A percentile compares a stretch with the other conserved stretches of the same genome.
Conservation (phyloP, 2,113 vertebrate genomes). For the Elephas maximus region DNA sequence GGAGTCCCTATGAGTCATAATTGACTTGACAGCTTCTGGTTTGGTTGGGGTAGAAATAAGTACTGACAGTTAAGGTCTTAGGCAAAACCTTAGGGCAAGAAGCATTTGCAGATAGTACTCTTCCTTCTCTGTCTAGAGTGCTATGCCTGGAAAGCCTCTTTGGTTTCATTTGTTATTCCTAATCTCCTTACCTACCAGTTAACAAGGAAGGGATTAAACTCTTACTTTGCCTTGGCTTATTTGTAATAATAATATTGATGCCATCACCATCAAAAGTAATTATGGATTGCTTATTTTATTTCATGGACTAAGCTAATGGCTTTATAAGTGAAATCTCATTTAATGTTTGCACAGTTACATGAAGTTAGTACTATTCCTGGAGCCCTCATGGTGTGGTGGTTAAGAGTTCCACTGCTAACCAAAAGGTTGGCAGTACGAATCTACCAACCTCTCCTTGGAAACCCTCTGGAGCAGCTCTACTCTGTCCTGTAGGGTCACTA, state of each 20-base stretch:
- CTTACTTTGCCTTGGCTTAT: not conserved
- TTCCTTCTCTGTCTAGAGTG: not conserved
- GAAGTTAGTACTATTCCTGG: not conserved
- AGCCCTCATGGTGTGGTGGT: no score
- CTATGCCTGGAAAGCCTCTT: not conserved
- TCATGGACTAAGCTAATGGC: not conserved
- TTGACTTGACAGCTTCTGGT: not conserved
- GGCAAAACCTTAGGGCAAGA: not conserved
- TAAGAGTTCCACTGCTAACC: no score
- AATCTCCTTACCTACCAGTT: not conserved
- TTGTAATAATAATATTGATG: not conserved
- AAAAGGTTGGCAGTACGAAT: no score
- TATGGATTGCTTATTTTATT: not conserved
- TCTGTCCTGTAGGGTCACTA: no score
- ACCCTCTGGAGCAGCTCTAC: no score
- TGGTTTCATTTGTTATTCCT: not conserved
- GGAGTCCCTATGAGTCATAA: not conserved
- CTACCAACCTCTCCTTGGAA: no score
- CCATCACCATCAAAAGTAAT: not conserved
- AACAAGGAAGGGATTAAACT: not conserved
- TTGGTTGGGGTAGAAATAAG: not conserved
- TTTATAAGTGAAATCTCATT: not conserved
- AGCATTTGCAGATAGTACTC: not conserved
- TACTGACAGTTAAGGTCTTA: not conserved
- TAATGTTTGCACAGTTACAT: not conserved